A percentile compares a stretch with the other conserved stretches of the same genome.
phyloP scores from a whole-genome alignment of 2,797 vertebrate genomes.

The Enteromius trimaculatus region DNA sequence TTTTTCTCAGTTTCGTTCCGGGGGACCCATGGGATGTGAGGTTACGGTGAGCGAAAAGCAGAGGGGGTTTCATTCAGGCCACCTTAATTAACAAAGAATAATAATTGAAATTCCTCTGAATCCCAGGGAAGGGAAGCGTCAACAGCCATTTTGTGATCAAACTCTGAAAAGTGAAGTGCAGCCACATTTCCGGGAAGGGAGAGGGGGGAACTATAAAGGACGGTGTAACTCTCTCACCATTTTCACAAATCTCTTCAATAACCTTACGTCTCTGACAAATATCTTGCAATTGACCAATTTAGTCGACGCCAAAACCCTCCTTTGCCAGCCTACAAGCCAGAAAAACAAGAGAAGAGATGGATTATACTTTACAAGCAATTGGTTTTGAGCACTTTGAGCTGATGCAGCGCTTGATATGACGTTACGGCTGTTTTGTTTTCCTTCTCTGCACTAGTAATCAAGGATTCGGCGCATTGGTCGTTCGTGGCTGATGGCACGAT shows the following conservation, averaged over 20 bases:
- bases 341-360: constrained; percentile 66
- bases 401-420: constrained; percentile 1
- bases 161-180: constrained; percentile 55
- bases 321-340: constrained; percentile 80
- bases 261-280: constrained; percentile 79
- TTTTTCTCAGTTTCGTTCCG: constrained; percentile 27
- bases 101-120: constrained; percentile 51
- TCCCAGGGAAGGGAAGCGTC: constrained; percentile 62
- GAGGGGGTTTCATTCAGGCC: constrained; percentile 70
- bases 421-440: constrained; percentile 18
- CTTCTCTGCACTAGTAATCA: constrained; percentile 19
- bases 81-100: constrained; percentile 57
- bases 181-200: constrained; percentile 59
- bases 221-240: constrained; percentile 78
- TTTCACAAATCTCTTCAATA: constrained; percentile 79
- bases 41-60: constrained; percentile 22
- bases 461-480: background rate
- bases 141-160: constrained; percentile 66
- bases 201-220: constrained; percentile 48
- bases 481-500: background rate
- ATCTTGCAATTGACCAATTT: constrained; percentile 74
- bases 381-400: constrained; percentile 21
- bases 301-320: constrained; percentile 71
- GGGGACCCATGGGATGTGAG: constrained; percentile 44
- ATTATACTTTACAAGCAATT: constrained; percentile 60